Base-by-base conservation (phyloP, 2,888 invertebrate species). In the Cheilosia impressa region DNA sequence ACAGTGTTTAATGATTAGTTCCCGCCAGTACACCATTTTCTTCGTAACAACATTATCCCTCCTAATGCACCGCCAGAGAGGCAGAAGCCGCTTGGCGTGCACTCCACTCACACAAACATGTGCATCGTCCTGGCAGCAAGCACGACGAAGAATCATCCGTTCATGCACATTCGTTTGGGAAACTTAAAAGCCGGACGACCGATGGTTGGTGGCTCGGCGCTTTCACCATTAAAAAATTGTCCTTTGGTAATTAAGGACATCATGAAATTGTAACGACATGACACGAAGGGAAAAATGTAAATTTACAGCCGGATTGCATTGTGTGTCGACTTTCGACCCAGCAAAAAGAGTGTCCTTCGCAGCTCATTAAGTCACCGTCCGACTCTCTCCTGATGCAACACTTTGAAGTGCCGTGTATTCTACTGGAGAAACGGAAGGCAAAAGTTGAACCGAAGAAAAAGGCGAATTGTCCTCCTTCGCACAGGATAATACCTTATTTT, bases 261-360 rank as follows among this genome's bases (percentile, higher is more conserved):
- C 85, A 85, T 85, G 85, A 85, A 85, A 81, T 76, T 81, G 85
- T 85, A 76, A 77, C 72, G 85, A 85, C 85, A 85, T 85, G 81
- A 85, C 85, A 85, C 66, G 68, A 73, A 81, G 72, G 72, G 72
- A 85, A 81, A 81, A 85, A 81, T 81, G 76, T 77, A 85, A 85
- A 81, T 81, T 47, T 81, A 81, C 63, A 62, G 50, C 58, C 58
- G 31, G 52, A 69, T 66, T 69, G 50, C 68, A 62, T 68, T 68
- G 43, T 62, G 78, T 55, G 17, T 63, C 47, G 52, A 27, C 19
- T 68, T 24, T 31, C 31, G 10, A 75, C 52, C 31, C 38, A 27
- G n/a, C 17, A 47, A 53, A 60, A 76, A 65, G 60, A 24, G 57
- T 71, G 43, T 72, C 85, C 53, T 80, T 84, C 15, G 80, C 84